A percentile compares a stretch with the other conserved stretches of the same genome.
These are phyloP conservation scores for Eristalis arbustorum DNA, from an alignment of 2,888 invertebrate species.

Conservation along the genomic window DNA sequence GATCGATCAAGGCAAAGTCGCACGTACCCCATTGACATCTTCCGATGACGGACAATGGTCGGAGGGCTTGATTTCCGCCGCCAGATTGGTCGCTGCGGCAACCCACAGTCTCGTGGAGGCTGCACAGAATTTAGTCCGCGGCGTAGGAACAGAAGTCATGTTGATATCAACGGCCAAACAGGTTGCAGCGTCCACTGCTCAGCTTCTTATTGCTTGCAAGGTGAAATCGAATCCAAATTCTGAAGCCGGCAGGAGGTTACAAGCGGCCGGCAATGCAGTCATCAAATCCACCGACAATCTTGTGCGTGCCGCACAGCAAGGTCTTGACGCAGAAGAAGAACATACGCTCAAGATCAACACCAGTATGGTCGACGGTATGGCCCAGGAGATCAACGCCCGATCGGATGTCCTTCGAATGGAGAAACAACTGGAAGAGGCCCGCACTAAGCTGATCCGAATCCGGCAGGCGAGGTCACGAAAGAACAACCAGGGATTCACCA, in stretches of 20 bases:
- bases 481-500: constrained; percentile 81
- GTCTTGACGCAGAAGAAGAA: constrained; percentile 95
- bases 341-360: constrained; percentile 93
- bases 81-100: constrained; percentile 96
- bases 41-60: constrained; percentile 99
- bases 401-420: constrained; percentile 96
- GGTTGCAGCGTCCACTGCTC: constrained; percentile 98
- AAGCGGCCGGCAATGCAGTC: constrained; percentile 97
- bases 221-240: constrained; percentile 98
- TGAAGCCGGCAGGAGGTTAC: constrained; percentile 93
- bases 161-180: constrained; percentile 97
- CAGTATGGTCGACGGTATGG: constrained; percentile 97
- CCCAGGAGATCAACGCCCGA: constrained; percentile 95
- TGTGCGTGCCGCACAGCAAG: constrained; percentile 95
- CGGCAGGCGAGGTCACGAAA: constrained; percentile 95
- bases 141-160: constrained; percentile 95
- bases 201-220: constrained; percentile 98
- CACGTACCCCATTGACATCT: constrained; percentile 89
- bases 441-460: constrained; percentile 93
- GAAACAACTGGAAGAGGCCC: constrained; percentile 94
- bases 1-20: constrained; percentile 94
- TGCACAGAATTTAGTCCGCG: constrained; percentile 97
- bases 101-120: constrained; percentile 98
- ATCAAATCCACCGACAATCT: constrained; percentile 98
- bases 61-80: constrained; percentile 97